Conservation (phyloP, 1,140 invertebrate genomes). For the Triops cancriformis region DNA sequence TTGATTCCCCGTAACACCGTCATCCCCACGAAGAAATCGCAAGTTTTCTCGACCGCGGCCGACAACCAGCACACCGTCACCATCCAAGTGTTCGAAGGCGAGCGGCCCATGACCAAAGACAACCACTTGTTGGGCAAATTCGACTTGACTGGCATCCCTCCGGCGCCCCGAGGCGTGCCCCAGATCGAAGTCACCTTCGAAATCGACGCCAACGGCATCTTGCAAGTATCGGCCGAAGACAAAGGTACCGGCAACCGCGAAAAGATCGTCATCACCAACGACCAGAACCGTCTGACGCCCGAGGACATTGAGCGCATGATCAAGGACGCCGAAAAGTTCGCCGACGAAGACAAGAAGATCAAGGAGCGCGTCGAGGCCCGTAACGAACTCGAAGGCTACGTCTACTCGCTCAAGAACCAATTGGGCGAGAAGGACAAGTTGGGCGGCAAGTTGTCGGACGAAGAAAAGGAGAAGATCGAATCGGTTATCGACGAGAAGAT, state of each 20-base stretch:
- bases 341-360: slow-evolving; percentile 95
- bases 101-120: slow-evolving; percentile 81
- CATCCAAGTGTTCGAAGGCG: slow-evolving; percentile 82
- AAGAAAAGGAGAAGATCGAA: slow-evolving; percentile 94
- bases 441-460: slow-evolving; percentile 78
- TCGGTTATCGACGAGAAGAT: slow-evolving; percentile 93
- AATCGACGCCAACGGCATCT: slow-evolving; percentile 97
- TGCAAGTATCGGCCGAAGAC: slow-evolving; percentile 91
- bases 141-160: slow-evolving; percentile 95
- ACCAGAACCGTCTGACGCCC: slow-evolving; percentile 91
- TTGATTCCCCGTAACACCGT: slow-evolving; percentile 96
- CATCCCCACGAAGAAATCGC: slow-evolving; percentile 99
- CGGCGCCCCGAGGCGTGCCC: slow-evolving; percentile 94
- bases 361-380: slow-evolving; percentile 94
- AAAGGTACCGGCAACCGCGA: slow-evolving; percentile 97
- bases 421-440: slow-evolving; percentile 95
- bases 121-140: slow-evolving; percentile 97
- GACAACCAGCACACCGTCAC: slow-evolving; percentile 99
- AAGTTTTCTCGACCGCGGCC: slow-evolving; percentile 97
- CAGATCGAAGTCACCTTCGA: slow-evolving; percentile 99
- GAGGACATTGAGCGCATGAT: slow-evolving; percentile 99
- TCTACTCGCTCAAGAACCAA: slow-evolving; percentile 97
- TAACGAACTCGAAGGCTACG: slow-evolving; percentile 93
- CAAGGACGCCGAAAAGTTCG: slow-evolving; percentile 95
- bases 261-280: slow-evolving; percentile 98